Evolutionary conservation across 1,140 invertebrate genomes (phyloP).

Genomic region (Liolophura sinensis): DNA sequence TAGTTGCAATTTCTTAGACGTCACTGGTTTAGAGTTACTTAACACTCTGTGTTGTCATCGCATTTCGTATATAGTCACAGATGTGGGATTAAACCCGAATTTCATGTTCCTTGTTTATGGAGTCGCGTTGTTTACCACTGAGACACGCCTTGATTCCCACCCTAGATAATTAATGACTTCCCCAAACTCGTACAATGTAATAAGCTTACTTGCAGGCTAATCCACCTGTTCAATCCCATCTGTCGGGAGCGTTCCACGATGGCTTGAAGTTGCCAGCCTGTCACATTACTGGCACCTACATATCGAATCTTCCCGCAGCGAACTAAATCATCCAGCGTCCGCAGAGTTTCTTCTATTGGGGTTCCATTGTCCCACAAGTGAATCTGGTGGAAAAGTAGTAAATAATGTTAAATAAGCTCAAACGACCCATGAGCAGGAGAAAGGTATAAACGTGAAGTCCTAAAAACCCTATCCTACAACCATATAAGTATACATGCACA

Average conservation of each 20-base stretch:
- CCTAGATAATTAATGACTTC: too few species aligned
- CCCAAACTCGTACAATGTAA: too few species aligned
- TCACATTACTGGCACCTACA: conserved; percentile 41
- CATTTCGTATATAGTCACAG: too few species aligned
- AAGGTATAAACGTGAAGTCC: neutral
- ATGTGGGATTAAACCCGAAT: too few species aligned
- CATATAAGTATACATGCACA: neutral
- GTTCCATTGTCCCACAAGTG: conserved; percentile 36
- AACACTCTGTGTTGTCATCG: too few species aligned
- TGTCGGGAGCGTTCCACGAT: conserved; percentile 29
- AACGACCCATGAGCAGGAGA: neutral
- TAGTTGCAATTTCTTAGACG: too few species aligned
- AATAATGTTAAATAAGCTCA: neutral
- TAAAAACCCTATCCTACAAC: neutral
- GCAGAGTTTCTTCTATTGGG: conserved; percentile 36
- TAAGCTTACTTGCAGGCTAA: conserved; percentile 30
- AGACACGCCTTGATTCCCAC: too few species aligned
- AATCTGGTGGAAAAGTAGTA: conserved; percentile 10
- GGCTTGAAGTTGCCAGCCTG: conserved; percentile 45
- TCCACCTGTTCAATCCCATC: conserved; percentile 20
- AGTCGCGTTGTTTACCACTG: too few species aligned
- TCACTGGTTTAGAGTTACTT: too few species aligned
- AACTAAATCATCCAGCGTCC: conserved; percentile 39
- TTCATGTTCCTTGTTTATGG: too few species aligned
- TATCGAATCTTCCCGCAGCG: conserved; percentile 40